Evolutionary conservation across 2,888 invertebrate species (phyloP).

Genomic region (Spatulosminthurus flaviceps): DNA sequence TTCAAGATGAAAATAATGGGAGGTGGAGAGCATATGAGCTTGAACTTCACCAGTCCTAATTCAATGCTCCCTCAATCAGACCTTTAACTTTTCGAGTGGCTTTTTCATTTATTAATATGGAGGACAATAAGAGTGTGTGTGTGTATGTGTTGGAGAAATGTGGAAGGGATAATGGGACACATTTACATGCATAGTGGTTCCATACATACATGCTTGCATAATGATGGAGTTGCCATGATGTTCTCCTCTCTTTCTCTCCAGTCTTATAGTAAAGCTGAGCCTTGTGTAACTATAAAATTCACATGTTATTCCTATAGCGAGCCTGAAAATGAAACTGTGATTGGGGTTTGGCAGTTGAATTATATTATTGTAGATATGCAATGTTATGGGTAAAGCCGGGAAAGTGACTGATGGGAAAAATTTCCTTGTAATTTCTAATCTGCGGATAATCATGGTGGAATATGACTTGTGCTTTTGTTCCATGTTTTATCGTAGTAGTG

Average conservation of each 20-base stretch:
- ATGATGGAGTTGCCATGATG: not conserved
- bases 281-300: not conserved
- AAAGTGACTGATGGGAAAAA: too few relatives aligned
- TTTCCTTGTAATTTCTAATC: too few relatives aligned
- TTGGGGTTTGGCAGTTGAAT: too few relatives aligned
- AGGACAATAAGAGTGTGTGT: slow-evolving; percentile 1
- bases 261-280: not conserved
- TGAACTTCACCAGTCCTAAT: slow-evolving; percentile 22
- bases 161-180: too few relatives aligned
- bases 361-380: too few relatives aligned
- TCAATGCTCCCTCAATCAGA: slow-evolving; percentile 19
- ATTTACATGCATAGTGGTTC: not conserved
- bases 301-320: too few relatives aligned
- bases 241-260: not conserved
- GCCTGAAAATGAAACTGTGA: too few relatives aligned
- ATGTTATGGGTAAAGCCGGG: too few relatives aligned
- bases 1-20: slow-evolving; percentile 39
- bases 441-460: too few relatives aligned
- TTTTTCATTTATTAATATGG: slow-evolving; percentile 43
- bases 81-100: slow-evolving; percentile 39
- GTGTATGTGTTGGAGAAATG: not conserved
- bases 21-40: slow-evolving; percentile 30
- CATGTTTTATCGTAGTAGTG: too few relatives aligned
- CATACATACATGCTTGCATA: not conserved
- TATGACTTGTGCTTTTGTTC: too few relatives aligned